Evolutionary conservation across 2,113 vertebrate species (phyloP).

Genomic region (Ranitomeya variabilis): DNA sequence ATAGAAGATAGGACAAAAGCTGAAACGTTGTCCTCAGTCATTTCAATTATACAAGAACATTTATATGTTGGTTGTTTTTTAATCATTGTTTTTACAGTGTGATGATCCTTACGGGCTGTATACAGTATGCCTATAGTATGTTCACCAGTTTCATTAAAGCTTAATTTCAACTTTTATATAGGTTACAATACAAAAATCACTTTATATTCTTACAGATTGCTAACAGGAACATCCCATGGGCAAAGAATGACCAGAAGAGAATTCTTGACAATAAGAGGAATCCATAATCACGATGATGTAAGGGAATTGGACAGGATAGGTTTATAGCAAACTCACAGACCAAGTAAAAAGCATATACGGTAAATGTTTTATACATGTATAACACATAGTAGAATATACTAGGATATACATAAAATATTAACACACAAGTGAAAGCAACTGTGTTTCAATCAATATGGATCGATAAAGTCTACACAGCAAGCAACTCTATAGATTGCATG

Average conservation of each 20-base stretch:
- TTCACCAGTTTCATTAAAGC: background rate
- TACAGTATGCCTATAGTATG: background rate
- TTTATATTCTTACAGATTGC: background rate
- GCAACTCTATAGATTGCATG: background rate
- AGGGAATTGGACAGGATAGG: background rate
- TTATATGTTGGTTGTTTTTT: background rate
- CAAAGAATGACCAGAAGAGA: background rate
- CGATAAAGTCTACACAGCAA: background rate
- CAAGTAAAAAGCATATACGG: background rate
- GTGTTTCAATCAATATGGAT: background rate
- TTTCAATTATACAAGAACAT: too few relatives aligned
- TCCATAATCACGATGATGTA: background rate
- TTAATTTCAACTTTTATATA: background rate
- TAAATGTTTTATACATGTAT: background rate
- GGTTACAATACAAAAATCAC: background rate
- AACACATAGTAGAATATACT: conserved; percentile 6
- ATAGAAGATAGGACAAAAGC: too few relatives aligned
- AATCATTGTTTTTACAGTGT: background rate
- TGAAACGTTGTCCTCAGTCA: too few relatives aligned
- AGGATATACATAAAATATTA: background rate
- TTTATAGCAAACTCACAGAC: background rate
- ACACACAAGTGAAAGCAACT: background rate
- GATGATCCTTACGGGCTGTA: background rate
- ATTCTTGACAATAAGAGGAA: background rate
- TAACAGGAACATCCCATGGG: background rate